phyloP scores from a whole-genome alignment of 30 jellyfish, hydroid and myxozoan species.

The Aurelia coerulea region DNA sequence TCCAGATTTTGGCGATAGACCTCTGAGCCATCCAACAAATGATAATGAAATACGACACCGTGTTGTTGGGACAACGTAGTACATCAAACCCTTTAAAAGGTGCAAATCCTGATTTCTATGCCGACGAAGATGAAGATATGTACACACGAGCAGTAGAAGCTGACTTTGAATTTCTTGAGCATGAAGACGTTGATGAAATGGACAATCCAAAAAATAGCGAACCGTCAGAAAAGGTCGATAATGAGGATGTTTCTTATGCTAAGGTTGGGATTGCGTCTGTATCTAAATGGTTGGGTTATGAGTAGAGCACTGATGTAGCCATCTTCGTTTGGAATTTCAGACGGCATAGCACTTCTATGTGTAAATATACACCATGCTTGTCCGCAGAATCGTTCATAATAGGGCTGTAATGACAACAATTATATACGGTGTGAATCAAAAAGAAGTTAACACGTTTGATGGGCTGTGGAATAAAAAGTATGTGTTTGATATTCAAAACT shows the following conservation, averaged over 20 bases:
- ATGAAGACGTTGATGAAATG: slow-evolving; percentile 38
- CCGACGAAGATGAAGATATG: slow-evolving; percentile 13
- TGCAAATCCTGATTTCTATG: neutral
- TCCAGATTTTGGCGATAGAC: too few relatives aligned
- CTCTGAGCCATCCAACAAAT: too few relatives aligned
- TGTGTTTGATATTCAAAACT: too few relatives aligned
- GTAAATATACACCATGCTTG: too few relatives aligned
- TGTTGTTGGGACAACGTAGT: too few relatives aligned
- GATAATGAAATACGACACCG: too few relatives aligned
- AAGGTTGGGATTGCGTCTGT: slow-evolving; percentile 58
- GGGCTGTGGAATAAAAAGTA: too few relatives aligned
- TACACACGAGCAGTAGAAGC: slow-evolving; percentile 49
- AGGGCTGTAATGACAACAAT: too few relatives aligned
- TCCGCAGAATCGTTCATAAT: too few relatives aligned
- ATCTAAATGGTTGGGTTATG: slow-evolving; percentile 56
- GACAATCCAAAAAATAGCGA: neutral
- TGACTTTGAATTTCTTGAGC: slow-evolving; percentile 70
- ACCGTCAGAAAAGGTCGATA: neutral
- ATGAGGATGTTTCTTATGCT: slow-evolving; percentile 22
- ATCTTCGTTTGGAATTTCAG: neutral
- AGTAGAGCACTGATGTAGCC: neutral
- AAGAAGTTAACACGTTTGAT: too few relatives aligned
- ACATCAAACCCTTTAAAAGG: too few relatives aligned
- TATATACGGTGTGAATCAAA: too few relatives aligned
- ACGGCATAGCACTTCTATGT: neutral